Evolutionary conservation across 2,888 invertebrate genomes (phyloP), one percentile per base, ranked within the genome.

Genomic region (Ennomos fuscantarius): DNA sequence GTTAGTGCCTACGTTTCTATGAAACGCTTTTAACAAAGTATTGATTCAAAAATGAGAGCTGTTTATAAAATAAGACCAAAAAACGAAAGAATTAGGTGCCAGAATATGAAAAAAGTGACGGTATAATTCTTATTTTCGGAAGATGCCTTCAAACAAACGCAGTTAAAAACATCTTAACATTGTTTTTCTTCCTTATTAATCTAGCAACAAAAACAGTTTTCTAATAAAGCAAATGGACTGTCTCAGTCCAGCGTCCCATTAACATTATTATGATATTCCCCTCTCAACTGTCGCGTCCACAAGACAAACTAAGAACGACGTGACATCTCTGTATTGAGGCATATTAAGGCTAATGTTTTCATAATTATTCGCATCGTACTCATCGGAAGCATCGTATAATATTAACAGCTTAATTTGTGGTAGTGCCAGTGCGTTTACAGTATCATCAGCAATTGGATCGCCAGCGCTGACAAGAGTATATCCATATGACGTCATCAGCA

Each of bases 211-310:
- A 57, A 50, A 45, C 37, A 56, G 41, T 72, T 79, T 76, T 79
- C 69, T 79, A 79, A 81, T 79, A 81, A 79, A 63, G 74, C 77
- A 80, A 81, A 82, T 81, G 81, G 77, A 76, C 72, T 73, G 76
- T 76, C 72, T 74, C 74, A 76, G 72, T 78, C 67, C 68, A 59
- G 62, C 70, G 65, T 66, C 68, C 47, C 66, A 72, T 71, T 76
- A 76, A 79, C 78, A 81, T 78, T 81, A 84, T 84, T 83, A 78
- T 82, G 76, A 71, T 72, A 42, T 61, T 24, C 58, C 63, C 62
- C 65, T 70, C 73, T 60, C 56, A 65, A 60, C 60, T 62, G 62
- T 65, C 66, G 65, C 65, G 62, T 65, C 50, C 55, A 50, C 31
- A 45, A 69, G 47, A 64, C 44, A 55, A 61, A 61, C 54, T 63